phyloP scores from a whole-genome alignment of 2,797 vertebrate genomes.

The Phrynocephalus forsythii region DNA sequence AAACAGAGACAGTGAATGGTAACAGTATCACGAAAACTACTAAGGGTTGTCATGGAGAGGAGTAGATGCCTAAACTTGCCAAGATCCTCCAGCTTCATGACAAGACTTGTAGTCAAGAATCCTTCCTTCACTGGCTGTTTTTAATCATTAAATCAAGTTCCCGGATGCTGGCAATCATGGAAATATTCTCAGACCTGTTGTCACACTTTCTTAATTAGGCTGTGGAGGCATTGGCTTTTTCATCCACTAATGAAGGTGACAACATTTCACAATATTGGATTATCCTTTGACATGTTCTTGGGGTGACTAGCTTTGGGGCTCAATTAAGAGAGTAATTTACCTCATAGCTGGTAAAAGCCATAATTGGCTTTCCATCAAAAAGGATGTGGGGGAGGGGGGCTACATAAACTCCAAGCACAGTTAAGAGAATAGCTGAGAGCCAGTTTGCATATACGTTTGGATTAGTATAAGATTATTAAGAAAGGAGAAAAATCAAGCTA shows the following conservation, averaged over 20 bases:
- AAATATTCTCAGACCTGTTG: neutral
- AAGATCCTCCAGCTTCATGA: neutral
- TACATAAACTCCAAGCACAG: neutral
- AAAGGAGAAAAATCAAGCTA: neutral
- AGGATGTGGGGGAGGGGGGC: neutral
- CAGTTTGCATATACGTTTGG: neutral
- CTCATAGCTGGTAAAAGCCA: neutral
- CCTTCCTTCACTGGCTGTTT: neutral
- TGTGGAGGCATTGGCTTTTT: constrained; percentile 15
- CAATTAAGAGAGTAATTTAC: constrained; percentile 17
- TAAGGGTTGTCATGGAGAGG: neutral
- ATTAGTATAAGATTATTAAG: neutral
- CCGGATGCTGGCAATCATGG: neutral
- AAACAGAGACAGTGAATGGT: neutral
- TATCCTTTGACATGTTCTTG: constrained; percentile 12
- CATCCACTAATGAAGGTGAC: constrained; percentile 14
- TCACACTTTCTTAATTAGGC: constrained; percentile 14
- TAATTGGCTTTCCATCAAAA: neutral
- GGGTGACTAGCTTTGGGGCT: constrained; percentile 3
- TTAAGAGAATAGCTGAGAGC: neutral
- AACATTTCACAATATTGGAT: neutral
- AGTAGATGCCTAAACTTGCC: neutral
- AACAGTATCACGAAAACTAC: neutral
- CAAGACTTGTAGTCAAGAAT: neutral
- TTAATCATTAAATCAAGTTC: neutral